Evolutionary conservation across 2,797 vertebrate genomes (phyloP).

Genomic region (Lemur catta): DNA sequence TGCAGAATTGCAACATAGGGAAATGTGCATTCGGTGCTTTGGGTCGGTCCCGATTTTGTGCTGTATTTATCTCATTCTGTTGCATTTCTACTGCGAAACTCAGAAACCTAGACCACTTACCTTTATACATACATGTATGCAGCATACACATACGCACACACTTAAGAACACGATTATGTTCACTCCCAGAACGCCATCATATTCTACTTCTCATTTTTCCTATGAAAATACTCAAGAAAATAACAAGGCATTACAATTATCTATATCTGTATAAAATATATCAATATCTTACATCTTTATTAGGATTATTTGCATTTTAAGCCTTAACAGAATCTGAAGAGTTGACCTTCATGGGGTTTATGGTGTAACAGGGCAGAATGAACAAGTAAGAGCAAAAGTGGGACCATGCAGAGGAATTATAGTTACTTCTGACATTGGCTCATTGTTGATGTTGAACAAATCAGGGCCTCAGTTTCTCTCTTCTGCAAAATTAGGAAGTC

Average conservation of each 20-base stretch:
- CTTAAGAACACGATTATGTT: not conserved
- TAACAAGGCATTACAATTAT: not conserved
- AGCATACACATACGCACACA: not conserved
- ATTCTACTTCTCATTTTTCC: not conserved
- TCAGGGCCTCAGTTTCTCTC: not conserved
- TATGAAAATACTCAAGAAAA: not conserved
- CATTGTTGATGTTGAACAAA: not conserved
- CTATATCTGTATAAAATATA: not conserved
- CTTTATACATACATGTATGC: not conserved
- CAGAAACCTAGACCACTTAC: not conserved
- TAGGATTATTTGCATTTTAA: not conserved
- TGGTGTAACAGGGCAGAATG: not conserved
- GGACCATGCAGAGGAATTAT: not conserved
- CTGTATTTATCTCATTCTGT: not conserved
- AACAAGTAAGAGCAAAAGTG: not conserved
- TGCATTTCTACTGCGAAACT: not conserved
- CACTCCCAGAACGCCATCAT: not conserved
- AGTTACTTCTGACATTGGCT: not conserved
- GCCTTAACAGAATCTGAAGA: not conserved
- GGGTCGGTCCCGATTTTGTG: not conserved
- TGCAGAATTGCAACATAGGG: slow-evolving; percentile 15
- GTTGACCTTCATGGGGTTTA: not conserved
- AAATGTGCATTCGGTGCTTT: not conserved
- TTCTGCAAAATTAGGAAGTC: not conserved
- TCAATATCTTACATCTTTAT: not conserved